Percentiles rank a stretch among this genome's conserved stretches.
Evolutionary conservation across 2,888 invertebrate species (phyloP).

Genomic region (Cremastinae sp.): DNA sequence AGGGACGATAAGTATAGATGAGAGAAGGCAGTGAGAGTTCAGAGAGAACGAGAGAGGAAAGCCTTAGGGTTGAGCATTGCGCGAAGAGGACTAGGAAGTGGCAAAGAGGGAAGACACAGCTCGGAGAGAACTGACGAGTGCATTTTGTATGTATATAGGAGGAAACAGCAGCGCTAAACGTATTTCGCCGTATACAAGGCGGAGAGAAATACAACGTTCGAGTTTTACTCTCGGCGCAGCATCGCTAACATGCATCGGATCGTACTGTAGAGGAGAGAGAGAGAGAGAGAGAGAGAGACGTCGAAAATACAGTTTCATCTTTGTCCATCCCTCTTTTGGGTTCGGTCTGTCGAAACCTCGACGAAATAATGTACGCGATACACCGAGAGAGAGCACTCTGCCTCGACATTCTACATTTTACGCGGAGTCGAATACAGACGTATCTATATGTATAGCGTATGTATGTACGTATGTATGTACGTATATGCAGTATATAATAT

Average conservation of each 20-base stretch:
- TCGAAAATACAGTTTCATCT: slow-evolving; percentile 29
- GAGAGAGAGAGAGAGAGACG: slow-evolving; percentile 6
- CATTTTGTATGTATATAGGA: too few species aligned
- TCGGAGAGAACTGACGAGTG: slow-evolving; percentile 4
- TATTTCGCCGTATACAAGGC: slow-evolving; percentile 55
- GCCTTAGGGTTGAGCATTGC: slow-evolving; percentile 59
- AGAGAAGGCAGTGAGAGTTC: slow-evolving; percentile 24
- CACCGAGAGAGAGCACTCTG: slow-evolving; percentile 35
- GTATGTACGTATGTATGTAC: too few species aligned
- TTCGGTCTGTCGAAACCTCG: slow-evolving; percentile 56
- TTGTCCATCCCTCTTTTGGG: slow-evolving; percentile 17
- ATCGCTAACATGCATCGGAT: slow-evolving; percentile 28
- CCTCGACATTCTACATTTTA: neutral
- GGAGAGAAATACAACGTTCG: slow-evolving; percentile 46
- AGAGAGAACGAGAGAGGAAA: slow-evolving; percentile 26
- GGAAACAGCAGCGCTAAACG: slow-evolving; percentile 61
- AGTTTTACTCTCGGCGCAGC: slow-evolving; percentile 27
- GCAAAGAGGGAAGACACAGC: neutral
- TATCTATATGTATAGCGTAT: slow-evolving; percentile 11
- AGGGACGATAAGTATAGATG: slow-evolving; percentile 4
- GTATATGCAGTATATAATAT: too few species aligned
- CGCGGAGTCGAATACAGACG: slow-evolving; percentile 15
- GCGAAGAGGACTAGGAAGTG: slow-evolving; percentile 15
- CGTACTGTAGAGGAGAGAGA: slow-evolving; percentile 13
- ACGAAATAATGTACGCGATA: slow-evolving; percentile 61